Percentiles rank a stretch among this genome's conserved stretches.
phyloP scores from a whole-genome alignment of 1,140 invertebrate genomes.

The Drosophila setifemur region DNA sequence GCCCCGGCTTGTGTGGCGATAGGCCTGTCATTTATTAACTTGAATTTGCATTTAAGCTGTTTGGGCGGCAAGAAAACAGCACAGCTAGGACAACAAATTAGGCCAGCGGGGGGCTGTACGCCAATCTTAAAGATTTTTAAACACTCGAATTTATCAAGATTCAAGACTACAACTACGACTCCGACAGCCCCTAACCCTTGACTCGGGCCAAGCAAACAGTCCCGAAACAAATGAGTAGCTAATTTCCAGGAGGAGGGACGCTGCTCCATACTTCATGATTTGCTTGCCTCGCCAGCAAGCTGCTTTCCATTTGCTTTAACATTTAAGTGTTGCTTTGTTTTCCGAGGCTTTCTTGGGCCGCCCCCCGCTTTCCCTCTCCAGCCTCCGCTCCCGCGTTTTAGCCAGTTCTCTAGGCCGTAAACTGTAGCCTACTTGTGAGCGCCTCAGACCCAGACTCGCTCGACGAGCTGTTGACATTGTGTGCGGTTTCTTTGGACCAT shows the following conservation, averaged over 20 bases:
- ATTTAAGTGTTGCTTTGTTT: conserved; percentile 79
- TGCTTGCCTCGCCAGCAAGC: conserved; percentile 14
- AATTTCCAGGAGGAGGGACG: conserved; percentile 33
- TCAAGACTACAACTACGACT: not conserved
- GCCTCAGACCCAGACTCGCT: conserved; percentile 34
- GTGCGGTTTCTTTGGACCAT: conserved; percentile 25
- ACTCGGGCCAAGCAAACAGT: conserved; percentile 9
- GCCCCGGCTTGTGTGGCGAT: conserved; percentile 52
- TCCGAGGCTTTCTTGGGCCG: no score
- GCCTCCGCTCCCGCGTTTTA: not conserved
- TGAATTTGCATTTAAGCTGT: conserved; percentile 71
- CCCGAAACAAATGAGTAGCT: conserved; percentile 23
- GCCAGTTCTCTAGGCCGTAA: conserved; percentile 15
- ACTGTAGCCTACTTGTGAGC: conserved; percentile 57
- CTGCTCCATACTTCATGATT: conserved; percentile 1
- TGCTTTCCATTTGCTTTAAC: conserved; percentile 71
- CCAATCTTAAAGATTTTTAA: conserved; percentile 39
- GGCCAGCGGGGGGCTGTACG: not conserved
- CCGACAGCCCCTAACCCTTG: conserved; percentile 30
- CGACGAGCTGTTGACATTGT: conserved; percentile 67
- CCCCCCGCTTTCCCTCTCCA: not conserved
- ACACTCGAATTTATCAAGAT: conserved; percentile 29
- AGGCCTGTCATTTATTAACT: conserved; percentile 75
- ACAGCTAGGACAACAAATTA: conserved; percentile 42
- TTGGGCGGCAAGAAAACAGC: not conserved